These are phyloP conservation scores for Hipposideros armiger DNA, from an alignment of 2,113 vertebrate genomes.

Conservation along the genomic window DNA sequence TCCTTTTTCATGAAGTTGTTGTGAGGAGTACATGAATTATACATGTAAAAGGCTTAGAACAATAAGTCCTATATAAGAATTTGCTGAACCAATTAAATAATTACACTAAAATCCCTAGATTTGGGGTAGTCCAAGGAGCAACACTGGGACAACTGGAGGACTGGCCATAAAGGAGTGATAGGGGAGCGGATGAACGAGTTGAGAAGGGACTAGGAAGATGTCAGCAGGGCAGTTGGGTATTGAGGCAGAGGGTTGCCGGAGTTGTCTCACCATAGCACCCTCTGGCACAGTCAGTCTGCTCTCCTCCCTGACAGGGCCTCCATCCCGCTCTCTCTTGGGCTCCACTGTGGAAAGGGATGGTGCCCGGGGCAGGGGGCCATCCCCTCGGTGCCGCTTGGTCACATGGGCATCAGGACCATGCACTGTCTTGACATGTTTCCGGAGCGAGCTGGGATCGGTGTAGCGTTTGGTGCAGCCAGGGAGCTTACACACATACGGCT, in stretches of 20 bases:
- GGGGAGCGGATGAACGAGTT: not conserved
- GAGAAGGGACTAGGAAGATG: not conserved
- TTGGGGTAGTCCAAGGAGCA: not conserved
- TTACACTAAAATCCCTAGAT: not conserved
- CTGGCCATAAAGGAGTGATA: not conserved
- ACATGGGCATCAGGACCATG: constrained; percentile 98
- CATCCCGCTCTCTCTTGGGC: constrained; percentile 92
- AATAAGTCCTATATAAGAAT: not conserved
- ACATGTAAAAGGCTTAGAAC: not conserved
- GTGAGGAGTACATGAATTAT: not conserved
- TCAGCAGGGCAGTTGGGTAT: not conserved
- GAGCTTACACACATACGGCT: constrained; percentile 98
- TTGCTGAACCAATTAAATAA: not conserved
- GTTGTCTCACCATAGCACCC: constrained; percentile 89
- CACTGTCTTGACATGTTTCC: constrained; percentile 98
- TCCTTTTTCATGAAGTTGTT: not conserved
- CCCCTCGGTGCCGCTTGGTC: constrained; percentile 97
- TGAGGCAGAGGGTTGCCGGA: not conserved
- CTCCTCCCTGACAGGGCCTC: constrained; percentile 88
- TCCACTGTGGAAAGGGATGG: constrained; percentile 85
- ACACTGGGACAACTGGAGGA: not conserved
- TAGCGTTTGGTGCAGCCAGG: constrained; percentile 98
- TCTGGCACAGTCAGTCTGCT: constrained; percentile 93
- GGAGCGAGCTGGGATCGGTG: constrained; percentile 97
- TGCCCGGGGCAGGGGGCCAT: constrained; percentile 87